Conservation (phyloP, 2,888 invertebrate species). For the Folsomia manolachei region DNA sequence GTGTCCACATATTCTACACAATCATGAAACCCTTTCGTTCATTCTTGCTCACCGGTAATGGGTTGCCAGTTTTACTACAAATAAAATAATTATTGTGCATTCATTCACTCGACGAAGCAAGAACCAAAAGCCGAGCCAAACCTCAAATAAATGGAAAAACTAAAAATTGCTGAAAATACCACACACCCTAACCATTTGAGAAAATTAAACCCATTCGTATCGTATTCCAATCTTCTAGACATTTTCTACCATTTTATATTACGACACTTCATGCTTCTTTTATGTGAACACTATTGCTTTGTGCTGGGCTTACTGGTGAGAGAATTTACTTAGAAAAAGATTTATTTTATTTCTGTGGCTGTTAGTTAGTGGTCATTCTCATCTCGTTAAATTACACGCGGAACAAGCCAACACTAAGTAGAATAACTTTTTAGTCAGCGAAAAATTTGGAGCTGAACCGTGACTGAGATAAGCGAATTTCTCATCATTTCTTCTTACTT, state of each 20-base stretch:
- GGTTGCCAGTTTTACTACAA: neutral
- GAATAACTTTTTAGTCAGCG: too few species aligned
- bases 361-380: neutral
- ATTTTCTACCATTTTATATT: too few species aligned
- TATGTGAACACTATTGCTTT: neutral
- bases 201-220: neutral
- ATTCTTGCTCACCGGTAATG: too few species aligned
- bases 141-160: too few species aligned
- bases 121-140: too few species aligned
- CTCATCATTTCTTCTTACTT: too few species aligned
- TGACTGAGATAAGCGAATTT: neutral
- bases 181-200: neutral
- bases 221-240: neutral
- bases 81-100: neutral
- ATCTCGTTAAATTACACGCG: neutral
- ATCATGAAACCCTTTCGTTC: too few species aligned
- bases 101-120: too few species aligned
- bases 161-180: neutral
- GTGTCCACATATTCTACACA: neutral
- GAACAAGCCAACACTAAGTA: neutral
- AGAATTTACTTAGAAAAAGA: neutral
- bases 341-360: neutral
- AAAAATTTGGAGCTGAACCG: neutral
- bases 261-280: neutral
- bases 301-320: neutral